A percentile compares a stretch with the other conserved stretches of the same genome.
These are phyloP conservation scores for Scomberomorus guttatus DNA, from an alignment of 2,797 vertebrate species.

Conservation along the genomic window DNA sequence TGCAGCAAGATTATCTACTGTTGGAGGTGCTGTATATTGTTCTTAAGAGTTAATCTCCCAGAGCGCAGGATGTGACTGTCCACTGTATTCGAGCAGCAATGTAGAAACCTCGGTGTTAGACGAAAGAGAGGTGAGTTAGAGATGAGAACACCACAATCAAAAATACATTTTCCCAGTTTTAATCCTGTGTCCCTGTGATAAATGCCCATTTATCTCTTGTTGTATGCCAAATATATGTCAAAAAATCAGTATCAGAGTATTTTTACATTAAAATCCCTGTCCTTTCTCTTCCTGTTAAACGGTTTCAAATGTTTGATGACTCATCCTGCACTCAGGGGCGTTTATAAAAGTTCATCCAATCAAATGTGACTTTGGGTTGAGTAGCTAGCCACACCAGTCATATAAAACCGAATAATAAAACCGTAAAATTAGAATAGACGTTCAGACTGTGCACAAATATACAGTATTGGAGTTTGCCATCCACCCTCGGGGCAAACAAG, in stretches of 20 bases:
- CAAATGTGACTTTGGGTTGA: too few species aligned
- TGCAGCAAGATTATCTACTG: neutral
- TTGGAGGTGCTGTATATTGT: neutral
- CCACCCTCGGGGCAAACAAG: constrained; percentile 15
- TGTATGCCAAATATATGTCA: too few species aligned
- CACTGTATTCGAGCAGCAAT: neutral
- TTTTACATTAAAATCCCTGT: too few species aligned
- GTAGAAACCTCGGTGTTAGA: neutral
- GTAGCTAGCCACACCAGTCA: too few species aligned
- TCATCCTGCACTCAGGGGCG: too few species aligned
- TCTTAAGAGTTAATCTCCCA: constrained; percentile 9
- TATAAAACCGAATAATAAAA: neutral
- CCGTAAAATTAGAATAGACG: constrained; percentile 5
- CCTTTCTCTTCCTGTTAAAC: too few species aligned
- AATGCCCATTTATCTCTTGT: too few species aligned
- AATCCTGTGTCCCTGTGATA: too few species aligned
- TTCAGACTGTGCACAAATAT: constrained; percentile 21
- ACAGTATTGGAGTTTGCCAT: constrained; percentile 24
- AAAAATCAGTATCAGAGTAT: too few species aligned
- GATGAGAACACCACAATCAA: constrained; percentile 9
- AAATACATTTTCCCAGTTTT: too few species aligned
- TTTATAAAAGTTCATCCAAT: too few species aligned
- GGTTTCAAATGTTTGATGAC: too few species aligned
- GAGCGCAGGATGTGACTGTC: constrained; percentile 6
- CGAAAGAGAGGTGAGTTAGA: neutral